Evolutionary conservation across 2,888 invertebrate species (phyloP).

Genomic region (Octonoba sinensis): DNA sequence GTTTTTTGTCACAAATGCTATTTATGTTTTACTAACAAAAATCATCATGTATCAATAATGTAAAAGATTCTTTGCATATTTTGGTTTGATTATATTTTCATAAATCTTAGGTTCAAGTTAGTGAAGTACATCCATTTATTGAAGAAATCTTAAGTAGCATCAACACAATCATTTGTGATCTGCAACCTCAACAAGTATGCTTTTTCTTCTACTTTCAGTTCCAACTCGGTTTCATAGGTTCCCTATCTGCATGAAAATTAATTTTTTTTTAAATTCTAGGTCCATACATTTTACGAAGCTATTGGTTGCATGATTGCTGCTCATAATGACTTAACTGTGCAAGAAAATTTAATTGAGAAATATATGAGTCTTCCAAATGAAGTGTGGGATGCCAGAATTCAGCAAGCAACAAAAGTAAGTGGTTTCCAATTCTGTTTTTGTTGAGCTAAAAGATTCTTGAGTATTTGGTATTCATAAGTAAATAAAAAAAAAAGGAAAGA

Average conservation of each 20-base stretch:
- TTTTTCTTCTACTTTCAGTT: background rate
- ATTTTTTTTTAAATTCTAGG: conserved; percentile 69
- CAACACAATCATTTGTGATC: conserved; percentile 97
- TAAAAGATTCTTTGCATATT: too few species aligned
- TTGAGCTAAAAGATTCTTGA: too few species aligned
- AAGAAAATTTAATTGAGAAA: conserved; percentile 94
- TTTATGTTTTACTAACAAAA: too few species aligned
- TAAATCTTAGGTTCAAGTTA: conserved; percentile 82
- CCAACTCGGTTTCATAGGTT: background rate
- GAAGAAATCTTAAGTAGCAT: conserved; percentile 97
- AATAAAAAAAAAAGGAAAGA: too few species aligned
- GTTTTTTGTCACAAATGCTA: too few species aligned
- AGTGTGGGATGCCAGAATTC: conserved; percentile 98
- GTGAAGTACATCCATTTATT: conserved; percentile 97
- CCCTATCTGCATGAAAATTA: background rate
- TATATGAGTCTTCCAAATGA: conserved; percentile 98
- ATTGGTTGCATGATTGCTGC: conserved; percentile 99
- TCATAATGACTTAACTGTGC: conserved; percentile 89
- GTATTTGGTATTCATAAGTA: too few species aligned
- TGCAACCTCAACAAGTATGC: conserved; percentile 93
- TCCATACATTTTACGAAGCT: conserved; percentile 99
- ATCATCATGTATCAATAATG: too few species aligned
- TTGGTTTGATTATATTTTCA: too few species aligned
- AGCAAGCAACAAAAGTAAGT: conserved; percentile 87
- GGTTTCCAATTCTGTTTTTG: too few species aligned